phyloP scores from a whole-genome alignment of 2,797 vertebrate species.

The Poeciliopsis paucimaculata region DNA sequence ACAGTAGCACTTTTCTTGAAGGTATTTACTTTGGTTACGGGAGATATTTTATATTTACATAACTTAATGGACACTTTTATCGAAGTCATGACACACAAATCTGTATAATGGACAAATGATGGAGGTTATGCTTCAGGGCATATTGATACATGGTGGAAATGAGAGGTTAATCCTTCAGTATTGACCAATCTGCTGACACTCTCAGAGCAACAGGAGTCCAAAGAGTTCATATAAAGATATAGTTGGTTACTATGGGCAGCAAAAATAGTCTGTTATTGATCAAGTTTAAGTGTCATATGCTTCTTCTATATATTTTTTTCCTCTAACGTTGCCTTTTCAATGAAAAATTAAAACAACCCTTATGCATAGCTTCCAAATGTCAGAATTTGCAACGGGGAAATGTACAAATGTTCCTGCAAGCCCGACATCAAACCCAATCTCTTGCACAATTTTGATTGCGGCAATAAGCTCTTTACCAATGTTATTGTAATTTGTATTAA shows the following conservation, averaged over 20 bases:
- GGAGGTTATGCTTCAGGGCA: background rate
- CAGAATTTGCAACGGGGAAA: background rate
- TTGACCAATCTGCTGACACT: conserved; percentile 1
- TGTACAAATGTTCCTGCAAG: background rate
- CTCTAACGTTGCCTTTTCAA: background rate
- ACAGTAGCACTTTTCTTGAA: background rate
- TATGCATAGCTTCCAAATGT: background rate
- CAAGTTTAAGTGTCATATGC: background rate
- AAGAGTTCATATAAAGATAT: background rate
- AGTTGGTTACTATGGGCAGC: background rate
- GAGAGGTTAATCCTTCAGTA: background rate
- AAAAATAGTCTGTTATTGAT: background rate
- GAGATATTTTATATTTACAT: background rate
- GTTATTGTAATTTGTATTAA: background rate
- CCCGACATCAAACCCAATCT: background rate
- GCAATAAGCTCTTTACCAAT: background rate
- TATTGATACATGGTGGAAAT: background rate
- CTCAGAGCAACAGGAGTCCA: background rate
- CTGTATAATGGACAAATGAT: background rate
- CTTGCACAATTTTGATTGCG: background rate
- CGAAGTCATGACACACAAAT: conserved; percentile 3
- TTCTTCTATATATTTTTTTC: background rate
- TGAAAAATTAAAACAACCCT: no score
- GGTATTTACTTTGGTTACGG: background rate
- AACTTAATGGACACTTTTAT: background rate